Conservation (phyloP, 2,888 invertebrate genomes). For the Elaeidobius kamerunicus region DNA sequence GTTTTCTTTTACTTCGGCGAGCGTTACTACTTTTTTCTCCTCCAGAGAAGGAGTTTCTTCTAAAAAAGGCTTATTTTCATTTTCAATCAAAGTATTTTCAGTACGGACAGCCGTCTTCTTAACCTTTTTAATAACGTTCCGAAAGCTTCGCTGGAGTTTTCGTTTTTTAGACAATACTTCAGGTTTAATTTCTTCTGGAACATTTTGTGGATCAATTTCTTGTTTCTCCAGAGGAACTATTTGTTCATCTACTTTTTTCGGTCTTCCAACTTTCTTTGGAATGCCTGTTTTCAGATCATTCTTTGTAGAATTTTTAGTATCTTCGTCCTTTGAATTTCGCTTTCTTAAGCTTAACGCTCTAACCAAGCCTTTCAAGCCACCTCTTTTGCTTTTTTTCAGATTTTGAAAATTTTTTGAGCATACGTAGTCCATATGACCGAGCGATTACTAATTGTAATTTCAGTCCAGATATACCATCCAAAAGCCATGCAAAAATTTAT, state of each 20-base stretch:
- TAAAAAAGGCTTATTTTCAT: conserved; percentile 27
- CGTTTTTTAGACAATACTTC: conserved; percentile 33
- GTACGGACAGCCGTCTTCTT: conserved; percentile 32
- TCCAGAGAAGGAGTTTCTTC: conserved; percentile 16
- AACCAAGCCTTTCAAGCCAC: conserved; percentile 34
- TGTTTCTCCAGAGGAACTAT: not conserved
- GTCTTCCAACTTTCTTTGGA: conserved; percentile 21
- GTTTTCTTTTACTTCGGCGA: conserved; percentile 38
- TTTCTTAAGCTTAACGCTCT: conserved; percentile 33
- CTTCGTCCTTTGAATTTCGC: conserved; percentile 23
- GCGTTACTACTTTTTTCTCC: conserved; percentile 16
- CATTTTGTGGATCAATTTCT: not conserved
- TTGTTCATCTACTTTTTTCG: conserved; percentile 5
- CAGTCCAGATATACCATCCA: too few species aligned
- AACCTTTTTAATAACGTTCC: conserved; percentile 41
- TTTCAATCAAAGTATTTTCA: conserved; percentile 3
- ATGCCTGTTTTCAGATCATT: conserved; percentile 2
- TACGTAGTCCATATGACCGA: conserved; percentile 1
- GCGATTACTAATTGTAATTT: not conserved
- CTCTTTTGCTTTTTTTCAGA: conserved; percentile 27
- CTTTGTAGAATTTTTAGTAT: not conserved
- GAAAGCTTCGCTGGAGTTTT: conserved; percentile 38
- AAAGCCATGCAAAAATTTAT: too few species aligned
- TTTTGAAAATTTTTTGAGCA: conserved; percentile 16
- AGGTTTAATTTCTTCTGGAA: not conserved